Evolutionary conservation across 2,797 vertebrate species (phyloP).

Genomic region (Lithobates sylvaticus): DNA sequence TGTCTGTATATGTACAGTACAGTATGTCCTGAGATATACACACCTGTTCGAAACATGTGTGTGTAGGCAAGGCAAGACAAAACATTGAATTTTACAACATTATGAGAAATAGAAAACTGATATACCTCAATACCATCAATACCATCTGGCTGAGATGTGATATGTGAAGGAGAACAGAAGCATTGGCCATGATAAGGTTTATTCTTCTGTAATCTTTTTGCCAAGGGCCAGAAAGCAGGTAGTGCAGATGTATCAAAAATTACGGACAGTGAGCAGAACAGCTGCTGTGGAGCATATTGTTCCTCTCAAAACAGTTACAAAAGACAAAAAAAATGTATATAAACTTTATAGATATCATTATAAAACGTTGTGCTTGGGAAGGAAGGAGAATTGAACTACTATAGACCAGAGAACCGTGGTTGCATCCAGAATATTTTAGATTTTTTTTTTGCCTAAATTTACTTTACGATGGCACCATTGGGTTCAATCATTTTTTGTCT

Average conservation of each 20-base stretch:
- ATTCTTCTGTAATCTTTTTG: slow-evolving; percentile 28
- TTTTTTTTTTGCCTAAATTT: too few species aligned
- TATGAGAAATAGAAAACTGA: neutral
- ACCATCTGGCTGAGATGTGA: slow-evolving; percentile 5
- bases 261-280: slow-evolving; percentile 6
- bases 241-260: neutral
- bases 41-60: neutral
- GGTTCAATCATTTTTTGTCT: too few species aligned
- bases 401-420: too few species aligned
- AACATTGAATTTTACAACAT: neutral
- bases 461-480: too few species aligned
- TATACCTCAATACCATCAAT: neutral
- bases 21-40: neutral
- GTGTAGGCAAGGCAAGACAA: neutral
- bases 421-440: too few species aligned
- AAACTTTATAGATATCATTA: too few species aligned
- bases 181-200: slow-evolving; percentile 24
- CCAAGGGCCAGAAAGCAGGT: slow-evolving; percentile 18
- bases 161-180: slow-evolving; percentile 38
- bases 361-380: too few species aligned
- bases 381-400: too few species aligned
- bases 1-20: too few species aligned
- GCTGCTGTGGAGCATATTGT: neutral
- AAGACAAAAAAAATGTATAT: too few species aligned
- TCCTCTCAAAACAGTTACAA: neutral